A percentile compares a stretch with the other conserved stretches of the same genome.
Evolutionary conservation across 2,888 invertebrate genomes (phyloP).

Genomic region (Phengaris arion): DNA sequence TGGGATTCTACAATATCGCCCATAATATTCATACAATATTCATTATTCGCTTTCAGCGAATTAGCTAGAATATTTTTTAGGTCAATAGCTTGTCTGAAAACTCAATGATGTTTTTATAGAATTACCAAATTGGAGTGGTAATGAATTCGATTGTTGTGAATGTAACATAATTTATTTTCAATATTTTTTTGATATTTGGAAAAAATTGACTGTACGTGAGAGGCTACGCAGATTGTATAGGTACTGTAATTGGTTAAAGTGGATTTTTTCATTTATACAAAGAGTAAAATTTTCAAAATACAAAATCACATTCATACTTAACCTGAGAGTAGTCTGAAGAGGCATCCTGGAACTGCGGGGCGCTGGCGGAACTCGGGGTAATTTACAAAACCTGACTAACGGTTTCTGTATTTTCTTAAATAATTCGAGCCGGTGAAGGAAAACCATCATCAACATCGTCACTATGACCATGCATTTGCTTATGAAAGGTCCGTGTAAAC

Average conservation of each 20-base stretch:
- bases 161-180: background rate
- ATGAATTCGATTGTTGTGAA: background rate
- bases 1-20: background rate
- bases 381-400: slow-evolving; percentile 5
- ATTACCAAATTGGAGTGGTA: background rate
- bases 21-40: background rate
- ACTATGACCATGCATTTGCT: background rate
- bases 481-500: too few species aligned
- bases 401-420: background rate
- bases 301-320: background rate
- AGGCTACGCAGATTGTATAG: too few species aligned
- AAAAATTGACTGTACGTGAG: background rate
- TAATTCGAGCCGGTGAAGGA: background rate
- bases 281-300: background rate
- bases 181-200: background rate
- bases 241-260: background rate
- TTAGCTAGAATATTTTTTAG: background rate
- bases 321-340: background rate
- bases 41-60: background rate
- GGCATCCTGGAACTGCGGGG: background rate
- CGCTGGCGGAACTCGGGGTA: slow-evolving; percentile 1
- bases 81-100: background rate
- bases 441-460: background rate
- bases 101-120: background rate
- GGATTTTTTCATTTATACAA: background rate